These are phyloP conservation scores for Syngnathus acus DNA, from an alignment of 2,797 vertebrate species.

Conservation along the genomic window DNA sequence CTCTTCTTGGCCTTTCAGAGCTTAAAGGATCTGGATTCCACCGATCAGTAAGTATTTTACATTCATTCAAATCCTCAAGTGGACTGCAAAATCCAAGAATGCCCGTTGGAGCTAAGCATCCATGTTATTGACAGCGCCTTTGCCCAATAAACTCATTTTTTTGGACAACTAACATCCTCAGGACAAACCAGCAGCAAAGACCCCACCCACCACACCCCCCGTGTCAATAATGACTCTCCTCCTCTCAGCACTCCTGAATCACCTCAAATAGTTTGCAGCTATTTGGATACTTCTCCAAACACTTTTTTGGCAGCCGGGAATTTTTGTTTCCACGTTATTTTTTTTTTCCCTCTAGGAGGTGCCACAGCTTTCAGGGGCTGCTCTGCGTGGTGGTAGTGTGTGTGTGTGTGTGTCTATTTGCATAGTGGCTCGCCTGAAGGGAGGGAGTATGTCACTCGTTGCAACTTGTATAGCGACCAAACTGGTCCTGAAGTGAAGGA, in stretches of 20 bases:
- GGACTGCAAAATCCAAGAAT: no score
- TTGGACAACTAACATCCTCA: constrained; percentile 27
- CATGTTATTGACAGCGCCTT: neutral
- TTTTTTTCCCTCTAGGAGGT: constrained; percentile 58
- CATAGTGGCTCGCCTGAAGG: constrained; percentile 60
- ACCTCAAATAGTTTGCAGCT: constrained; percentile 45
- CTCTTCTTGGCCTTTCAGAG: constrained; percentile 66
- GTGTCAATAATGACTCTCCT: constrained; percentile 28
- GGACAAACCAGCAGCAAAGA: constrained; percentile 30
- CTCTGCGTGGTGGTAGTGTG: constrained; percentile 9
- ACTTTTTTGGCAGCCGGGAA: constrained; percentile 5
- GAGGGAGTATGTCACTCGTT: constrained; percentile 54
- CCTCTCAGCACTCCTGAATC: constrained; percentile 16
- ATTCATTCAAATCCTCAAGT: neutral
- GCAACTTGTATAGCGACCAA: constrained; percentile 52
- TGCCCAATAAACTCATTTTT: neutral
- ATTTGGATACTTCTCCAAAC: constrained; percentile 47
- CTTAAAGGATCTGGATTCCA: constrained; percentile 85
- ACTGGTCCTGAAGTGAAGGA: constrained; percentile 42
- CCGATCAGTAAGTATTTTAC: constrained; percentile 79
- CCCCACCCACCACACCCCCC: neutral
- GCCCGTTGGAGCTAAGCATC: constrained; percentile 10
- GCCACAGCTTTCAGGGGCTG: constrained; percentile 12
- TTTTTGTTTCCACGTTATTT: constrained; percentile 19
- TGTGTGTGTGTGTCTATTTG: constrained; percentile 52